Evolutionary conservation across 2,888 invertebrate genomes (phyloP).

Genomic region (Phorcus lineatus): DNA sequence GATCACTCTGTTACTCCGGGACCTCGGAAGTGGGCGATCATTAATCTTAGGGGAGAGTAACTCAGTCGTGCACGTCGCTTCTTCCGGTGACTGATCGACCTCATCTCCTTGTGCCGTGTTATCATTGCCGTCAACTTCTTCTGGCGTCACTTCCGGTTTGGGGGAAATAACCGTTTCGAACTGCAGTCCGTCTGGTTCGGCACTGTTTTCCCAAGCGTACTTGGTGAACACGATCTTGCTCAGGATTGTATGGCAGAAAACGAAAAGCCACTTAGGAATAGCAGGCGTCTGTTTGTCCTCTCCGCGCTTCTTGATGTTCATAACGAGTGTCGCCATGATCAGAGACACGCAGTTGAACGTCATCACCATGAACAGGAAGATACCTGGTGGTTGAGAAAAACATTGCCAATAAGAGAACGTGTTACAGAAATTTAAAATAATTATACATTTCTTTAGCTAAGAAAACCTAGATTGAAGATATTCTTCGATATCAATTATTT

Average conservation of each 20-base stretch:
- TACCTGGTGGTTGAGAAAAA: constrained; percentile 52
- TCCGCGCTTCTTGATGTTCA: constrained; percentile 72
- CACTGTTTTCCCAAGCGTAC: constrained; percentile 45
- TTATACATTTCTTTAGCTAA: no score
- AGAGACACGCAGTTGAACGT: constrained; percentile 74
- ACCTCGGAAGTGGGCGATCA: neutral
- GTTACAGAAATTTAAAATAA: no score
- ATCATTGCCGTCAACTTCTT: neutral
- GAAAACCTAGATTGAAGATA: no score
- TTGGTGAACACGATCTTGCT: constrained; percentile 61
- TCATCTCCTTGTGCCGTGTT: neutral
- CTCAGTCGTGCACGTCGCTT: constrained; percentile 2
- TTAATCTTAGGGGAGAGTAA: neutral
- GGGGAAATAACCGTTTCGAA: neutral
- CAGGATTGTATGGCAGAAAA: constrained; percentile 62
- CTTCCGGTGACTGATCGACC: neutral
- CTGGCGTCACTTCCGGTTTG: neutral
- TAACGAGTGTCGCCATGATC: constrained; percentile 73
- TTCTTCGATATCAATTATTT: no score
- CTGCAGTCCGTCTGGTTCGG: neutral
- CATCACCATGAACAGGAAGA: constrained; percentile 74
- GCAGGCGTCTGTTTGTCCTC: constrained; percentile 63
- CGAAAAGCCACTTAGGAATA: constrained; percentile 64
- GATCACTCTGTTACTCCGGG: neutral
- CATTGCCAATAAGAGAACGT: no score